Evolutionary conservation across 2,797 vertebrate genomes (phyloP).

Genomic region (Melanotaenia trifasciata): DNA sequence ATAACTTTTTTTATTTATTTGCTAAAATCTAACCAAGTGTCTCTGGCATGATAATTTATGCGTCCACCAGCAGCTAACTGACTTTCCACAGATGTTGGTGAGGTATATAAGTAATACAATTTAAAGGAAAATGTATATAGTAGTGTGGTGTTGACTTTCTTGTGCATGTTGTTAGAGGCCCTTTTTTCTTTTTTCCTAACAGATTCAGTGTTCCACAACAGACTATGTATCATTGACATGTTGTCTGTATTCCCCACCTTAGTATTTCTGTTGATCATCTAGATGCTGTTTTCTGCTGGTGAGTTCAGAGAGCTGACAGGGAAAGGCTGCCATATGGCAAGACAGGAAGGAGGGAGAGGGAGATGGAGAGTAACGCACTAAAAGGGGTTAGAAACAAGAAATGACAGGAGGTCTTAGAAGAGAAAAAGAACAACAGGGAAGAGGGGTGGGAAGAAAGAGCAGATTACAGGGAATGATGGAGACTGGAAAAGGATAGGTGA

Average conservation of each 20-base stretch:
- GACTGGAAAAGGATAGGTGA: constrained; percentile 29
- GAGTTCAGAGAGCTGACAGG: constrained; percentile 67
- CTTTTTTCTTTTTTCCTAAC: not conserved
- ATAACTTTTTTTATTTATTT: not conserved
- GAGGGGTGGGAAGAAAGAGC: constrained; percentile 1
- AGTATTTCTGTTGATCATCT: constrained; percentile 49
- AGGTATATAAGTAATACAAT: no score
- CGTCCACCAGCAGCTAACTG: not conserved
- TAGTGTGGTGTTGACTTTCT: not conserved
- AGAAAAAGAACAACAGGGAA: constrained; percentile 12
- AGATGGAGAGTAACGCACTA: constrained; percentile 28
- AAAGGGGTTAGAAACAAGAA: constrained; percentile 43
- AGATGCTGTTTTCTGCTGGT: constrained; percentile 57
- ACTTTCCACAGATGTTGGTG: not conserved
- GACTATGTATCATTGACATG: not conserved
- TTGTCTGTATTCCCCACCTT: constrained; percentile 19
- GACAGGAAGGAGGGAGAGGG: constrained; percentile 67
- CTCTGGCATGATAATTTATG: not conserved
- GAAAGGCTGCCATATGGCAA: constrained; percentile 74
- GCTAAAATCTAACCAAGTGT: not conserved
- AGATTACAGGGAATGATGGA: constrained; percentile 15
- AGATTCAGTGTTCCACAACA: not conserved
- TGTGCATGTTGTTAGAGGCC: not conserved
- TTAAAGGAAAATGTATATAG: no score
- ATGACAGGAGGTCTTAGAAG: constrained; percentile 48